Evolutionary conservation across 1,140 invertebrate genomes (phyloP).

Genomic region (Hyposmocoma kahamanoa): DNA sequence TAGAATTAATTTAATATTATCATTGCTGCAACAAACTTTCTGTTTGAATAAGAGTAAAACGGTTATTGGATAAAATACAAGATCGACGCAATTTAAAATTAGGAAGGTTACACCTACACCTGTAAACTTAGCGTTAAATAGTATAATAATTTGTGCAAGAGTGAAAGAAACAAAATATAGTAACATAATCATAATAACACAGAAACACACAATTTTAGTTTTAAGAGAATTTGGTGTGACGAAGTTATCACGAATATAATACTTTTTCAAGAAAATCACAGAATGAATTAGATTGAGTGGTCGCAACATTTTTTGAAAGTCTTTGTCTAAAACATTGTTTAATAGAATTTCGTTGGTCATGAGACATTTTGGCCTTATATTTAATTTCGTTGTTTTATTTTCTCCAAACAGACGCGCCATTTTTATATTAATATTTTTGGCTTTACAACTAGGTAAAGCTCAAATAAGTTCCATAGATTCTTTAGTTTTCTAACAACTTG

Average conservation of each 20-base stretch:
- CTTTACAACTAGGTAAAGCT: too few species aligned
- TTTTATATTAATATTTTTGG: too few species aligned
- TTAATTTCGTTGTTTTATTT: too few species aligned
- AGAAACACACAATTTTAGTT: neutral
- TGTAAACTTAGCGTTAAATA: neutral
- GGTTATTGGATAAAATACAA: neutral
- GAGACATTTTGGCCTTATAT: too few species aligned
- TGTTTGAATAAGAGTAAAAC: neutral
- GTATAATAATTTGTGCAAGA: neutral
- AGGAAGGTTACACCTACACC: neutral
- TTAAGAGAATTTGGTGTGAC: neutral
- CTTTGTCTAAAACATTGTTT: constrained; percentile 8
- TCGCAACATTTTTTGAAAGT: constrained; percentile 5
- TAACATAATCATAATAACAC: neutral
- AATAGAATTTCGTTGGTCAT: constrained; percentile 1
- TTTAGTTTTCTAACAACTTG: too few species aligned
- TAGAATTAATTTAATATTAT: neutral
- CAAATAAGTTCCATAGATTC: too few species aligned
- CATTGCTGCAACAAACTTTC: neutral
- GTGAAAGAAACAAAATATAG: neutral
- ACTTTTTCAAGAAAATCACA: neutral
- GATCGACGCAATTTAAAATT: neutral
- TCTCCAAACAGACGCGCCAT: too few species aligned
- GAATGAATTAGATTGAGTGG: constrained; percentile 5
- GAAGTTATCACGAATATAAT: neutral